These are phyloP conservation scores for Augochlorella aurata DNA, from an alignment of 2,888 invertebrate genomes.

Conservation along the genomic window DNA sequence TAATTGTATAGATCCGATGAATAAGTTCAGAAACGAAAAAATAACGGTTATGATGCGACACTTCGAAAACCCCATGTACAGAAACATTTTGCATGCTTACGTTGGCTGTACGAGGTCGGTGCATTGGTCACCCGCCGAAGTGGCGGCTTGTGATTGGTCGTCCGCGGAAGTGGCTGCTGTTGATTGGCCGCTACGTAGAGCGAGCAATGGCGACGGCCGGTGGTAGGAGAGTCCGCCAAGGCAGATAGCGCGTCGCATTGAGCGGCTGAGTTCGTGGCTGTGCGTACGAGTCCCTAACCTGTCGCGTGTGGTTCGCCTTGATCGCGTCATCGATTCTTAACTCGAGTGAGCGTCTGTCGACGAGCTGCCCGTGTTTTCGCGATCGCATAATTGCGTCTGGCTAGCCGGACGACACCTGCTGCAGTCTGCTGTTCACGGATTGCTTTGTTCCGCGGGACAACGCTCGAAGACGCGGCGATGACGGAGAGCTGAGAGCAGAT, in stretches of 20 bases:
- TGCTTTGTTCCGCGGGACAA: conserved; percentile 1
- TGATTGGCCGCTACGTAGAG: too few species aligned
- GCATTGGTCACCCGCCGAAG: conserved; percentile 40
- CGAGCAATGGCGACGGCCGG: conserved; percentile 34
- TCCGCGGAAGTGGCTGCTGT: not conserved
- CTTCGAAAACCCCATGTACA: not conserved
- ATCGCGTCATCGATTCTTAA: conserved; percentile 27
- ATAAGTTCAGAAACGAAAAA: not conserved
- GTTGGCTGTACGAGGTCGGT: conserved; percentile 1
- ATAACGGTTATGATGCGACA: not conserved
- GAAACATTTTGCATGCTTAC: not conserved
- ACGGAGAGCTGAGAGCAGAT: conserved; percentile 68
- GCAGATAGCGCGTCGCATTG: conserved; percentile 20
- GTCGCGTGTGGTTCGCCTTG: conserved; percentile 32
- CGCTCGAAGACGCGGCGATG: conserved; percentile 43
- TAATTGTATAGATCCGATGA: too few species aligned
- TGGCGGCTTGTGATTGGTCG: conserved; percentile 47
- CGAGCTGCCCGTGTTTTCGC: not conserved
- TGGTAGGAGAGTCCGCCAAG: conserved; percentile 10
- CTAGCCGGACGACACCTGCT: conserved; percentile 11
- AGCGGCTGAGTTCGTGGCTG: conserved; percentile 14
- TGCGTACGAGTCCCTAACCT: conserved; percentile 43
- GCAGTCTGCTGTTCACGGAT: not conserved
- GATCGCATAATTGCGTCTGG: conserved; percentile 2
- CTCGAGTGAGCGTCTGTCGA: not conserved